Percentiles rank a stretch among this genome's conserved stretches.
Evolutionary conservation across 2,797 vertebrate species (phyloP).

Genomic region (Eidolon dupreanum): DNA sequence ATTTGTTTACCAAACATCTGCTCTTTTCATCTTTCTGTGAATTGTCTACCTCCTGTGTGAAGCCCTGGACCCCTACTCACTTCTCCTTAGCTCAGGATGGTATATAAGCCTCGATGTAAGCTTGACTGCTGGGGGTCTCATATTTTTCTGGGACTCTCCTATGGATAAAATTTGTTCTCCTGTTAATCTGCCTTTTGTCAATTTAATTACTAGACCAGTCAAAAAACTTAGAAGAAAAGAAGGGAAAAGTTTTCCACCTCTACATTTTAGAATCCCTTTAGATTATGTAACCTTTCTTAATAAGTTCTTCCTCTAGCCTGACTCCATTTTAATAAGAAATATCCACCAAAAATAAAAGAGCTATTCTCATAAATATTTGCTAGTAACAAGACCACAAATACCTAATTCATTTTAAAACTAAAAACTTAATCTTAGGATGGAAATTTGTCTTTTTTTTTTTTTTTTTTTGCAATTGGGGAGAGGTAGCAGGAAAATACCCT

Average conservation of each 20-base stretch:
- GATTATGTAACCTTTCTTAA: neutral
- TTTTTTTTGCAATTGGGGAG: neutral
- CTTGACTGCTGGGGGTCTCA: neutral
- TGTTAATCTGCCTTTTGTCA: neutral
- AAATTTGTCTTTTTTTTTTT: neutral
- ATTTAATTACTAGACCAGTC: neutral
- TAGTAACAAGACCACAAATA: neutral
- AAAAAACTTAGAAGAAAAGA: neutral
- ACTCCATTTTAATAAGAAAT: neutral
- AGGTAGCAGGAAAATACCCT: neutral
- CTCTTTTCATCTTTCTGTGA: neutral
- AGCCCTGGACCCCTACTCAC: neutral
- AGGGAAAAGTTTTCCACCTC: neutral
- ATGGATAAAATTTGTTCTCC: neutral
- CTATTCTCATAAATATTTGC: neutral
- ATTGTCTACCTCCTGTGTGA: neutral
- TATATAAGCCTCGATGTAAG: neutral
- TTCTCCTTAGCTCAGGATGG: neutral
- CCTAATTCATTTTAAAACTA: neutral
- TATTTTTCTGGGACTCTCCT: neutral
- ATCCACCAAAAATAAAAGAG: neutral
- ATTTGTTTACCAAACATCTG: neutral
- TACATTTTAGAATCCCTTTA: neutral
- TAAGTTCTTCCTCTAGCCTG: neutral
- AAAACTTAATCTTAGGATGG: neutral